phyloP scores from a whole-genome alignment of 2,888 invertebrate species.

The Cryptocephalus moraei region DNA sequence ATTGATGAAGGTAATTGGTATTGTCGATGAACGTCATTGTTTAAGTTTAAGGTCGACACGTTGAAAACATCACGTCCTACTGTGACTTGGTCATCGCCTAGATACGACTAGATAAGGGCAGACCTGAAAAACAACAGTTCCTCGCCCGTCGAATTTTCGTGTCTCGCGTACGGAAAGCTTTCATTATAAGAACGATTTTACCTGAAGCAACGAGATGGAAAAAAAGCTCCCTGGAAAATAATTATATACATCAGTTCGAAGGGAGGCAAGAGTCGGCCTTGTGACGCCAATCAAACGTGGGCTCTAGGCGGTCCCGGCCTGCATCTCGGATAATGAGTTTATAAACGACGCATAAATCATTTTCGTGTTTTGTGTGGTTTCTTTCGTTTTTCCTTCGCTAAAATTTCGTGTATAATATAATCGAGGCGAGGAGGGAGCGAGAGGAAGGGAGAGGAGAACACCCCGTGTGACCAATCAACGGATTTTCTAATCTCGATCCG shows the following conservation, averaged over 20 bases:
- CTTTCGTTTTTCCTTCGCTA: too few relatives aligned
- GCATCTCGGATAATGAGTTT: constrained; percentile 40
- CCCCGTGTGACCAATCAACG: constrained; percentile 15
- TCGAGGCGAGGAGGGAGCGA: too few relatives aligned
- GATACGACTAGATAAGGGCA: too few relatives aligned
- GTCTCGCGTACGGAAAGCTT: constrained; percentile 17
- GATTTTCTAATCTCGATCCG: constrained; percentile 3
- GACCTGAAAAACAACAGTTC: constrained; percentile 3
- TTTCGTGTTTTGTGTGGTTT: constrained; percentile 16
- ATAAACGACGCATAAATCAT: constrained; percentile 43
- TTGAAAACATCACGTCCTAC: too few relatives aligned
- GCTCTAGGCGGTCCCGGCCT: constrained; percentile 34
- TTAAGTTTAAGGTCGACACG: too few relatives aligned
- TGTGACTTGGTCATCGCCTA: too few relatives aligned
- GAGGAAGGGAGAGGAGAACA: too few relatives aligned
- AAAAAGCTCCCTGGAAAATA: constrained; percentile 26
- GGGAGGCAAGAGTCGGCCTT: constrained; percentile 33
- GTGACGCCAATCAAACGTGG: constrained; percentile 37
- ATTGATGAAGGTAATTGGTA: too few relatives aligned
- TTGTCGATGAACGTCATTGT: too few relatives aligned
- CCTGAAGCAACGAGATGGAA: constrained; percentile 21
- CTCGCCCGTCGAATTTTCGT: constrained; percentile 22
- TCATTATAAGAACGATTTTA: constrained; percentile 27
- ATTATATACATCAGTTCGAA: constrained; percentile 32
- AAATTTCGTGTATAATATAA: too few relatives aligned